phyloP scores from a whole-genome alignment of 2,113 vertebrate species.

The Columba livia region DNA sequence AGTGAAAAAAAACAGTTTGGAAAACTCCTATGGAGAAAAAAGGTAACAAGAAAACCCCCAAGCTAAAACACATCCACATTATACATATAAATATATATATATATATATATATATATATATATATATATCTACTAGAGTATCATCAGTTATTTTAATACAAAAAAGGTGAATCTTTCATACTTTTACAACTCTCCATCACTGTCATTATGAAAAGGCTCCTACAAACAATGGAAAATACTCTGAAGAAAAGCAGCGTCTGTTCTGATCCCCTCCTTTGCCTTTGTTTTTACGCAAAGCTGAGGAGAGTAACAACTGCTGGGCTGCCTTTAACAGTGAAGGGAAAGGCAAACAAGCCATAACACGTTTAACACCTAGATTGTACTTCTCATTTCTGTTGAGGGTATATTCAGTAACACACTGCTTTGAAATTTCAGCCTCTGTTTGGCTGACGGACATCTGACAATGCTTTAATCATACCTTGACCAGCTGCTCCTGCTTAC shows the following conservation, averaged over 20 bases:
- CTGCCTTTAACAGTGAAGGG: neutral
- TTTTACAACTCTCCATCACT: neutral
- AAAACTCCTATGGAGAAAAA: neutral
- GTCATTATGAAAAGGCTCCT: neutral
- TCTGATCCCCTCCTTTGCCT: neutral
- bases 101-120: too few species aligned
- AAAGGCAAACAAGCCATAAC: neutral
- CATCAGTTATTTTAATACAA: neutral
- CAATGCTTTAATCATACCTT: slow-evolving; percentile 79
- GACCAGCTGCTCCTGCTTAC: slow-evolving; percentile 87
- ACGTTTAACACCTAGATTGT: accelerated
- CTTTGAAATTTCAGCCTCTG: neutral
- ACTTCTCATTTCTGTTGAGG: neutral
- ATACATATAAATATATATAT: neutral
- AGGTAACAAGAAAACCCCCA: neutral
- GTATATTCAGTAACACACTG: neutral
- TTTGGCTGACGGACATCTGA: neutral
- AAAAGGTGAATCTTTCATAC: neutral
- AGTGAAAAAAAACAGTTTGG: neutral
- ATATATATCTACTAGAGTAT: too few species aligned
- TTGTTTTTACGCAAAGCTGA: neutral
- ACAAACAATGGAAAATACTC: neutral
- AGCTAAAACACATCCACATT: neutral
- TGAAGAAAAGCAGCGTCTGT: neutral
- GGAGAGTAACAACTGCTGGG: neutral